Conservation (phyloP, 2,797 vertebrate species). For the Molossus molossus region DNA sequence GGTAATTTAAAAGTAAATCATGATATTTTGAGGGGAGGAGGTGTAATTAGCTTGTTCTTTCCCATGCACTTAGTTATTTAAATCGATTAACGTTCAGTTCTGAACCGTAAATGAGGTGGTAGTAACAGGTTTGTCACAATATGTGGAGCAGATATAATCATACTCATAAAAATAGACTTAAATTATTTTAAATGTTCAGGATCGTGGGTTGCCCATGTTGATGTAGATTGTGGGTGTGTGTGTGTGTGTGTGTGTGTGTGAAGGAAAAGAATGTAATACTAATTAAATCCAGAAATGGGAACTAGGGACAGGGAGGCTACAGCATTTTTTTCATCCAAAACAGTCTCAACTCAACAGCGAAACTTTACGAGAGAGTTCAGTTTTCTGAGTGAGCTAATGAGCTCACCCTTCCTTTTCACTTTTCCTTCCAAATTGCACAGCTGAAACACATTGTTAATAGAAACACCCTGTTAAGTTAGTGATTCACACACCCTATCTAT, state of each 20-base stretch:
- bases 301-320: not conserved
- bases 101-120: constrained; percentile 40
- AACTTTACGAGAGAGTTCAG: constrained; percentile 12
- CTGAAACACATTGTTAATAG: constrained; percentile 65
- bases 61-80: constrained; percentile 61
- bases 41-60: constrained; percentile 51
- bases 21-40: not conserved
- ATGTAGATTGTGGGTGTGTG: not conserved
- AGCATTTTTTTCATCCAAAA: constrained; percentile 40
- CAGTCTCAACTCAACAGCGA: not conserved
- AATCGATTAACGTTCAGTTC: constrained; percentile 35
- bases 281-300: constrained; percentile 61
- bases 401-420: not conserved
- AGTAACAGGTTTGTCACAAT: constrained; percentile 62
- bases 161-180: constrained; percentile 51
- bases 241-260: not conserved
- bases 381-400: constrained; percentile 32
- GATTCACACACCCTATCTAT: not conserved
- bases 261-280: not conserved
- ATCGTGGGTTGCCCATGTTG: not conserved
- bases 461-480: constrained; percentile 69
- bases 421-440: constrained; percentile 31
- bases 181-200: constrained; percentile 48
- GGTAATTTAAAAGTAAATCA: constrained; percentile 58
- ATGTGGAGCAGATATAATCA: constrained; percentile 34